Percentiles rank a stretch among this genome's conserved stretches.
These are phyloP conservation scores for Exocentrus adspersus DNA, from an alignment of 2,888 invertebrate species.

Conservation along the genomic window DNA sequence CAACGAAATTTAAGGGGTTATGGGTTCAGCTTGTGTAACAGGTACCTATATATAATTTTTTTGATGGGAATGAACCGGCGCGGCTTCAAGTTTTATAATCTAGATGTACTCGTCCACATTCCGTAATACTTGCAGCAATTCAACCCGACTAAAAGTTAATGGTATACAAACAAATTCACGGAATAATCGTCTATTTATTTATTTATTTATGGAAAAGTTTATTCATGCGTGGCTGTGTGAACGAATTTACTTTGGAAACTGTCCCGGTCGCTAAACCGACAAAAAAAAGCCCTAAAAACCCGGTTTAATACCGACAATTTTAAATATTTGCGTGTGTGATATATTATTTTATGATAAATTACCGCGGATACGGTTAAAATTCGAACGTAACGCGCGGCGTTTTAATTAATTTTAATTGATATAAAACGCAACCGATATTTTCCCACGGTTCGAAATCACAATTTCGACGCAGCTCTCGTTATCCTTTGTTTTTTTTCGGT, in stretches of 20 bases:
- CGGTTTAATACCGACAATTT: not conserved
- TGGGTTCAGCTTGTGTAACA: too few species aligned
- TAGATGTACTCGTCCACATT: too few species aligned
- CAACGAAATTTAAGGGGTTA: too few species aligned
- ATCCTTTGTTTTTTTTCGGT: slow-evolving; percentile 17
- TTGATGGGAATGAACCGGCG: too few species aligned
- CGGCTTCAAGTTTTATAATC: too few species aligned
- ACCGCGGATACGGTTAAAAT: not conserved
- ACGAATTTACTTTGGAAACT: not conserved
- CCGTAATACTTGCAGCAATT: too few species aligned
- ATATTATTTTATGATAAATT: not conserved
- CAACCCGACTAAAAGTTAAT: too few species aligned
- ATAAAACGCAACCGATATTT: slow-evolving; percentile 15
- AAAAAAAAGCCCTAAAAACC: not conserved
- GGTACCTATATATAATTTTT: too few species aligned
- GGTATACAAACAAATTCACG: too few species aligned
- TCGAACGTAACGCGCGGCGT: not conserved
- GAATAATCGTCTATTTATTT: too few species aligned
- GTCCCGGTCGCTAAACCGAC: not conserved
- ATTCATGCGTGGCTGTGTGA: not conserved
- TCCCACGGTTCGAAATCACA: slow-evolving; percentile 10
- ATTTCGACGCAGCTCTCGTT: not conserved
- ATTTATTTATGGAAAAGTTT: not conserved
- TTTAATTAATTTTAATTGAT: slow-evolving; percentile 17
- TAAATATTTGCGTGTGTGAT: not conserved